phyloP scores from a whole-genome alignment of 2,888 invertebrate genomes.

The Drosophila barbarae region DNA sequence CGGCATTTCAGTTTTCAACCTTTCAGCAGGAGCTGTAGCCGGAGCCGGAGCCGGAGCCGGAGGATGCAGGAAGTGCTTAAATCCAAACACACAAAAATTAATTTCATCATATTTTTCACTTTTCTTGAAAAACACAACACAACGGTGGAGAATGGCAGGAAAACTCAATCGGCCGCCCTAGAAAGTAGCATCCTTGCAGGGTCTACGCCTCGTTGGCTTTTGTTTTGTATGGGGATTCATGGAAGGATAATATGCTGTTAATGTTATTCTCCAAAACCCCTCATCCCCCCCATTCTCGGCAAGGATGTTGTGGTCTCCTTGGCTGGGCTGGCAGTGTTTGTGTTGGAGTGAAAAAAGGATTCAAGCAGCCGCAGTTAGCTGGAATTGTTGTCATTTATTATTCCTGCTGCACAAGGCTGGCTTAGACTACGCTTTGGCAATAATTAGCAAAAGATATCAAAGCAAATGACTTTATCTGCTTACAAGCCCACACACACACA shows the following conservation, averaged over 20 bases:
- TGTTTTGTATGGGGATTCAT: conserved; percentile 56
- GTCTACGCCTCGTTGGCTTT: conserved; percentile 64
- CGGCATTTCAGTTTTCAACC: conserved; percentile 60
- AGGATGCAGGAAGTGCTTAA: conserved; percentile 45
- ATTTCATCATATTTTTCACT: conserved; percentile 73
- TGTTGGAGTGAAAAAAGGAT: conserved; percentile 58
- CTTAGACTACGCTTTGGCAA: conserved; percentile 68
- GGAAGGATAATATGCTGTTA: conserved; percentile 73
- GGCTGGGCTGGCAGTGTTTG: conserved; percentile 25
- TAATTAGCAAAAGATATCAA: conserved; percentile 74
- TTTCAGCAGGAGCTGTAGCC: conserved; percentile 34
- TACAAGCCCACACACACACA: conserved; percentile 54
- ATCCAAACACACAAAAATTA: conserved; percentile 73
- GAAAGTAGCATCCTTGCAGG: conserved; percentile 22
- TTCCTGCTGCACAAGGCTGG: conserved; percentile 51
- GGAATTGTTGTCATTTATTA: conserved; percentile 72
- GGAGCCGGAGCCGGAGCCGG: not conserved
- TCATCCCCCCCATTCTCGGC: not conserved
- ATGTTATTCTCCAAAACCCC: conserved; percentile 48
- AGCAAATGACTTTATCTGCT: conserved; percentile 75
- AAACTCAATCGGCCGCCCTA: conserved; percentile 31
- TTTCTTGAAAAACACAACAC: conserved; percentile 39
- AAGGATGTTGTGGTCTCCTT: conserved; percentile 39
- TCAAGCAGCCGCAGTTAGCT: conserved; percentile 69
- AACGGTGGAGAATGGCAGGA: conserved; percentile 8